Evolutionary conservation across 2,888 invertebrate genomes (phyloP).

Genomic region (Philereme vetulata): DNA sequence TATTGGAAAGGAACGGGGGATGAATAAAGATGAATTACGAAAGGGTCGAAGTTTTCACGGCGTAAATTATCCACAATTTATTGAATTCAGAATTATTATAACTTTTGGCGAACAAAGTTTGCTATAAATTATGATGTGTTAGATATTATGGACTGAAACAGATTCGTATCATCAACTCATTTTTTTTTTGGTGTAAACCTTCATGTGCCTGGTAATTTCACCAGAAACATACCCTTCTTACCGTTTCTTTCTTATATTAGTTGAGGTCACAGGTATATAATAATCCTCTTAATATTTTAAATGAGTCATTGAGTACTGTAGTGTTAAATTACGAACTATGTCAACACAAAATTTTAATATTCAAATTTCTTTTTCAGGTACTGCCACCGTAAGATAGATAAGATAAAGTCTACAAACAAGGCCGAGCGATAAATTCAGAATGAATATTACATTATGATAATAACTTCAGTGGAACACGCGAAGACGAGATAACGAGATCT

Average conservation of each 20-base stretch:
- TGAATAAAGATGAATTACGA: conserved; percentile 23
- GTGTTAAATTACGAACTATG: too few species aligned
- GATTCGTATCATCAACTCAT: too few species aligned
- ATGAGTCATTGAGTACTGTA: too few species aligned
- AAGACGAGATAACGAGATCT: conserved; percentile 34
- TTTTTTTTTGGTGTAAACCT: too few species aligned
- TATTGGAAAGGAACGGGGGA: conserved; percentile 13
- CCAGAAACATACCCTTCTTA: too few species aligned
- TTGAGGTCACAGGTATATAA: too few species aligned
- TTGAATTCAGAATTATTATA: conserved; percentile 8
- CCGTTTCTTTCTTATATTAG: too few species aligned
- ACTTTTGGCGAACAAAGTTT: conserved; percentile 3
- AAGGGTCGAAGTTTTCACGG: conserved; percentile 10
- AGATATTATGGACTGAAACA: too few species aligned
- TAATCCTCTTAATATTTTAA: too few species aligned
- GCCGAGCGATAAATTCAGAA: conserved; percentile 25
- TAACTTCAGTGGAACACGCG: conserved; percentile 22
- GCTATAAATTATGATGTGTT: too few species aligned
- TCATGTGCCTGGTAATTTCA: too few species aligned
- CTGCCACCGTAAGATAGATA: conserved; percentile 33
- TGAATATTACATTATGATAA: conserved; percentile 35
- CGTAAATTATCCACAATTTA: conserved; percentile 2
- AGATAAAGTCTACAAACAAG: conserved; percentile 37
- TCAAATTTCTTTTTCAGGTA: conserved; percentile 36
- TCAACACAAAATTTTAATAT: too few species aligned